Evolutionary conservation across 2,797 vertebrate species (phyloP), one percentile per base, ranked within the genome.

Genomic region (Poecilia picta): DNA sequence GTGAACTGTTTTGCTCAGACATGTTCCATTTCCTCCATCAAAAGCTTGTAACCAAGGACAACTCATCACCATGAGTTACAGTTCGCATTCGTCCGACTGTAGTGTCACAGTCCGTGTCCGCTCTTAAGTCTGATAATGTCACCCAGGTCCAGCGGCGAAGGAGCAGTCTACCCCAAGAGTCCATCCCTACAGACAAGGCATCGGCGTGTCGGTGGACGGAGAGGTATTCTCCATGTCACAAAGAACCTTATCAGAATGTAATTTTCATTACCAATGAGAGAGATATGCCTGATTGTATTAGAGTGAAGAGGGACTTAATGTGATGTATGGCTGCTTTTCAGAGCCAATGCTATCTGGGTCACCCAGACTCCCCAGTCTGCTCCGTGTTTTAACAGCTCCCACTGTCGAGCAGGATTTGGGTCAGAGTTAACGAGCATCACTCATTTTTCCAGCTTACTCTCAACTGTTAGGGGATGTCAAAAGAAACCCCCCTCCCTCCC

Each of bases 401-500:
- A 91, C 92, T 87, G 88, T 94, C 94, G 95, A 92, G 85, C 92
- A 93, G 96, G 94, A 96, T 96, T 90, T 93, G 95, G 95, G 96
- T 96, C 96, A 96, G 86, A 68, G n/a, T 91, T 94, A 95, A 96
- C 89, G 94, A 96, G 94, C 80, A 82, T 89, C 76, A 82, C 83
- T 89, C 79, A 59, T 91, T 92, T 90, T 91, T 87, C 79, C 68
- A 76, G 87, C 83, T 43, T 84, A 68, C 90, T 84, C 87, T 85
- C 83, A 74, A 82, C 87, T 81, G 86, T 81, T 88, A 18, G 64
- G 75, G 80, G 81, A 87, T 88, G 90, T 92, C 87, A 88, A 79
- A 92, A 90, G 79, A 11, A 0, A 8, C 8, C 88, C 83, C 84
- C 75, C 45, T 62, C 87, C 88, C 91, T 89, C 76, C 57, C 55